Evolutionary conservation across 2,888 invertebrate species (phyloP), one percentile per base, ranked within the genome.

Genomic region (Galeopsomyia nigrocyanea): DNA sequence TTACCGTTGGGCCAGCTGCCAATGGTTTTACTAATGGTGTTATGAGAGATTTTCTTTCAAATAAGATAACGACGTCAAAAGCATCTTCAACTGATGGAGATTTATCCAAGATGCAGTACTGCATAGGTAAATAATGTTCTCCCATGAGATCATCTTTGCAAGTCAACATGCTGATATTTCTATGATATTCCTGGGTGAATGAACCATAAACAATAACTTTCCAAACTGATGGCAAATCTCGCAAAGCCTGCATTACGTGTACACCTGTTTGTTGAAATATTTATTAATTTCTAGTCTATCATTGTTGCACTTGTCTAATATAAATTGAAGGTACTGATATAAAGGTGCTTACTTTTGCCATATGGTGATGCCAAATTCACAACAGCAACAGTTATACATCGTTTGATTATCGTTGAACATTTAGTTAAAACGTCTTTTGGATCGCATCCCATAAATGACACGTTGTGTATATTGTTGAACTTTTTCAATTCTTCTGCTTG

Each of bases 31-130:
- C 19, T 13, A 55, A 39, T 51, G 71, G 55, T 17, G 68, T 68
- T 49, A 75, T 65, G 0, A 73, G 47, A 17, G 68, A 65, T 49
- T 73, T 68, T 47, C 75, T 73, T 66, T 75, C 75, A 68, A 75
- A 73, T 21, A 75, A 16, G 61, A 76, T 53, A 58, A 78, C 56
- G 31, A 75, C 31, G 69, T 77, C n/a, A 57, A 65, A 74, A 66
- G 71, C 60, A 58, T 75, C 13, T 70, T 71, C 16, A 53, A 69
- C 17, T 19, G 70, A 49, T 39, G 75, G 73, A 49, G 60, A 71
- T 56, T 71, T 75, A 46, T 73, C 73, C 7, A 75, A 31, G 7
- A 75, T 63, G n/a, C 75, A 68, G 22, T 64, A 55, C 51, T 56
- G 60, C 73, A 68, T 73, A 1, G 75, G 75, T 39, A 73, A 58